Evolutionary conservation across 2,797 vertebrate species (phyloP), one percentile per base, ranked within the genome.

Genomic region (Antrozous pallidus): DNA sequence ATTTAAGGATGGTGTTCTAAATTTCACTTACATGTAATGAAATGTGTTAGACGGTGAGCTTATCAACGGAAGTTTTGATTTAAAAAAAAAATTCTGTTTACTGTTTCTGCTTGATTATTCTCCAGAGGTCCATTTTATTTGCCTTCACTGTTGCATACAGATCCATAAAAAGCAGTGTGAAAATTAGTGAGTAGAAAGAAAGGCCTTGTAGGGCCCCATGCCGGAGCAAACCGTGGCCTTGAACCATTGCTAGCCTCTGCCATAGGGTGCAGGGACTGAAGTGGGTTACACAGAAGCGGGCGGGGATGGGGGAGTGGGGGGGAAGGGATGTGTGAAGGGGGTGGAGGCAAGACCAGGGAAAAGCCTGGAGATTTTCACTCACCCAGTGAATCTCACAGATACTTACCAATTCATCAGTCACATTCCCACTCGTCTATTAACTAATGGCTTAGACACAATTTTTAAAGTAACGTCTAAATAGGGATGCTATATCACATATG

Each of bases 191-290:
- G 31, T 26, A 58, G 38, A 90, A 82, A 85, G 13, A 65, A 36
- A 79, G 14, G 14, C 45, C 17, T 67, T 67, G n/a, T 51, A 87
- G 95, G 94, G 89, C 45, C 89, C 89, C 83, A 71, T 77, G 96
- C 94, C 40, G 91, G 22, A 96, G 40, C 74, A 82, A 24, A 61
- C 36, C 0, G 38, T 24, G 67, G 36, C 88, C 93, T 88, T 0
- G 31, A 92, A 94, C 90, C 95, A 93, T 84, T 88, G 94, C 91
- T 14, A 58, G 93, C 75, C 79, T 96, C 33, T 71, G 47, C 40
- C 2, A 0, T 96, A 10, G 84, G 90, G 92, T 74, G 40, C 18
- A 58, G 74, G 90, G 92, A 78, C 88, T 94, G 88, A 95, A 87
- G 81, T 0, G 33, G 90, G 92, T 65, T 61, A 14, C 47, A 94